Evolutionary conservation across 2,888 invertebrate genomes (phyloP).

Genomic region (Pteria penguin): DNA sequence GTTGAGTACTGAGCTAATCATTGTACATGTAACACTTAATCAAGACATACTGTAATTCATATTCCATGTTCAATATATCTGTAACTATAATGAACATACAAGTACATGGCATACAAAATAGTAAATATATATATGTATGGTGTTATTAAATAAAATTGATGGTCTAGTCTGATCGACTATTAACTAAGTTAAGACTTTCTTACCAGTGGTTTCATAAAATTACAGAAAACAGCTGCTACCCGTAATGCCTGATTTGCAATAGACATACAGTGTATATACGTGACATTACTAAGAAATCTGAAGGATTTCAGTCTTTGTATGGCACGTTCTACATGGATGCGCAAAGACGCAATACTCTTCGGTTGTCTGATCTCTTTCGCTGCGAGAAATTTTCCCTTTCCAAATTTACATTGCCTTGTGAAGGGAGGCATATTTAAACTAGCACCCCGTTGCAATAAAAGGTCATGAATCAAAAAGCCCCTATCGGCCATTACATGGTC

Average conservation of each 20-base stretch:
- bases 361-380: background rate
- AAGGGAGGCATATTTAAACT: background rate
- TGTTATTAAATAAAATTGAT: too few species aligned
- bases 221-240: background rate
- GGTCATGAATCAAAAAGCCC: too few species aligned
- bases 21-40: background rate
- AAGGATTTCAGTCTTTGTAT: conserved; percentile 5
- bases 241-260: conserved; percentile 2
- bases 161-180: too few species aligned
- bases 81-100: too few species aligned
- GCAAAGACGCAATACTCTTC: background rate
- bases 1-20: too few species aligned
- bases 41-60: background rate
- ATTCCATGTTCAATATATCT: background rate
- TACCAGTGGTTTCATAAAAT: conserved; percentile 6
- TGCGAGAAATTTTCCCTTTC: background rate
- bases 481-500: background rate
- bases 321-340: conserved; percentile 7
- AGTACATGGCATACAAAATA: too few species aligned
- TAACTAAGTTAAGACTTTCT: too few species aligned
- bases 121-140: too few species aligned
- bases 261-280: background rate
- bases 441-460: background rate
- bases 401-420: background rate
- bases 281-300: background rate